phyloP scores from a whole-genome alignment of 2,797 vertebrate species.

The Paratrypauchen microcephalus region DNA sequence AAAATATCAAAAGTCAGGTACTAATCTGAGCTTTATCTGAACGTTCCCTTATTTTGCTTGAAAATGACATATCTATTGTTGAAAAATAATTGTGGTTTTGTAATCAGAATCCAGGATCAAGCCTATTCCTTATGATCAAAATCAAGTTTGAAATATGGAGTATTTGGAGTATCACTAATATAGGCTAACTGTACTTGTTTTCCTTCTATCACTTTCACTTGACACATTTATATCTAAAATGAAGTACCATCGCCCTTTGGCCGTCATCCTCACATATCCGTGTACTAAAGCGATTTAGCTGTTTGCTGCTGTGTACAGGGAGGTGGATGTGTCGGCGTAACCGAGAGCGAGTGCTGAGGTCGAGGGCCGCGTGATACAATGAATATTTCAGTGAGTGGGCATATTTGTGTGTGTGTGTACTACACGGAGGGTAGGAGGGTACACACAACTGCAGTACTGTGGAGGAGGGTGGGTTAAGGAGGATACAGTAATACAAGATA shows the following conservation, averaged over 20 bases:
- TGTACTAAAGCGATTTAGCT: too few species aligned
- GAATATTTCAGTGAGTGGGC: slow-evolving; percentile 44
- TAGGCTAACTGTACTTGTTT: too few species aligned
- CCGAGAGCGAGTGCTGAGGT: neutral
- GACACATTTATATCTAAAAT: neutral
- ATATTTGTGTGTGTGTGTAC: slow-evolving; percentile 10
- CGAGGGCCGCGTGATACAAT: slow-evolving; percentile 7
- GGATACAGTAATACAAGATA: neutral
- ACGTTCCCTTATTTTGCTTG: too few species aligned
- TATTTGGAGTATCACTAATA: too few species aligned
- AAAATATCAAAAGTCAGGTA: too few species aligned
- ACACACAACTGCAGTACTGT: neutral
- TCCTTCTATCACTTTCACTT: neutral
- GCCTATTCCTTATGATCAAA: too few species aligned
- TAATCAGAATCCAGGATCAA: too few species aligned
- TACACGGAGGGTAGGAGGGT: neutral
- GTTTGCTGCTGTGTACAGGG: slow-evolving; percentile 1
- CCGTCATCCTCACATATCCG: neutral
- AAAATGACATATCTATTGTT: too few species aligned
- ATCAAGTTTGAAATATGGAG: too few species aligned
- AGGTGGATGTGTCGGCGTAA: neutral
- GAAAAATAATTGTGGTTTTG: too few species aligned
- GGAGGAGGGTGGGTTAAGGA: slow-evolving; percentile 24
- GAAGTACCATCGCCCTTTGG: neutral
- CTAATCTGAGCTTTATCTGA: too few species aligned